Conservation (phyloP, 2,888 invertebrate species). For the Danaus chrysippus region DNA sequence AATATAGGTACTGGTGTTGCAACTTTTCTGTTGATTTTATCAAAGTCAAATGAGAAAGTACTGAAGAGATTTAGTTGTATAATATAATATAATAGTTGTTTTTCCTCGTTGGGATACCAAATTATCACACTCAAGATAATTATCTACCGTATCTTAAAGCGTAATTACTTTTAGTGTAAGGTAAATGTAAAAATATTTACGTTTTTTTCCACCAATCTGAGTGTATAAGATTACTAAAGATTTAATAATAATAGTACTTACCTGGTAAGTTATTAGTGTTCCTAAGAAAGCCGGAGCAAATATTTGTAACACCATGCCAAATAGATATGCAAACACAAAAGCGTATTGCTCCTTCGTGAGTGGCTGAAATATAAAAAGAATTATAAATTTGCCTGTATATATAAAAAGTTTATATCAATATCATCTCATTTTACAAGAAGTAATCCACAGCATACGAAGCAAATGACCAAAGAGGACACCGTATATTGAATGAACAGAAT, state of each 20-base stretch:
- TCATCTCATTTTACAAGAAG: constrained; percentile 40
- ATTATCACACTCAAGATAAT: too few species aligned
- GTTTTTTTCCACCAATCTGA: neutral
- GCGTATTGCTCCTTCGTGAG: constrained; percentile 41
- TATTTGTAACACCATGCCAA: constrained; percentile 47
- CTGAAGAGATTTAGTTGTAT: too few species aligned
- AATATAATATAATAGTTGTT: too few species aligned
- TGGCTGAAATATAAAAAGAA: constrained; percentile 40
- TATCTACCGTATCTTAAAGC: too few species aligned
- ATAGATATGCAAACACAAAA: constrained; percentile 47
- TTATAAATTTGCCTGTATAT: neutral
- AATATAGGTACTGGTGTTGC: neutral
- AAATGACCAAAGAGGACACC: constrained; percentile 49
- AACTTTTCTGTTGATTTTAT: too few species aligned
- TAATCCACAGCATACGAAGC: constrained; percentile 50
- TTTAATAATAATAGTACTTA: constrained; percentile 28
- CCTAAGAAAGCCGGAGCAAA: constrained; percentile 54
- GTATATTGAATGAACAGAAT: constrained; percentile 53
- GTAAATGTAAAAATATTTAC: too few species aligned
- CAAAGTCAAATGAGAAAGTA: too few species aligned
- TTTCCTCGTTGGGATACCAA: too few species aligned
- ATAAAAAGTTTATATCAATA: neutral
- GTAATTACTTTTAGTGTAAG: too few species aligned
- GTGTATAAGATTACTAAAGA: neutral
- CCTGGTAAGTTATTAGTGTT: constrained; percentile 48